Conservation (phyloP, 2,888 invertebrate species). For the Notocelia uddmanniana region DNA sequence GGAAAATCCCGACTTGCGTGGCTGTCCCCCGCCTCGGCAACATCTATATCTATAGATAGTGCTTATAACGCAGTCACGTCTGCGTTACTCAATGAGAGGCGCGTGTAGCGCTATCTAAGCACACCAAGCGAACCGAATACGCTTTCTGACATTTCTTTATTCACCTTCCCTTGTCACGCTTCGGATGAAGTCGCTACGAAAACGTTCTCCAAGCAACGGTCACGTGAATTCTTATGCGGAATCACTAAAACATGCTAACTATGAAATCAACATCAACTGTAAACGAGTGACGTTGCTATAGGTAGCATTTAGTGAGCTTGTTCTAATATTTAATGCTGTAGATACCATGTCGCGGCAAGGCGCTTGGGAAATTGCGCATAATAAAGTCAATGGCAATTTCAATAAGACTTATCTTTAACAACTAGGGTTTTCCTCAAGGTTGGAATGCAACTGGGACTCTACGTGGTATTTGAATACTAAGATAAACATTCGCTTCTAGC, state of each 20-base stretch:
- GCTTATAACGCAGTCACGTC: constrained; percentile 20
- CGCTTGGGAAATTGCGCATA: constrained; percentile 27
- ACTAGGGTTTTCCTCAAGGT: constrained; percentile 35
- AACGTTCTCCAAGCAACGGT: neutral
- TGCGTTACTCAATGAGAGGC: constrained; percentile 25
- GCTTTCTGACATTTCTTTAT: neutral
- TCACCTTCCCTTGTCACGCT: neutral
- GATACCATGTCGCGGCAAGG: neutral
- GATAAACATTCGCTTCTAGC: neutral
- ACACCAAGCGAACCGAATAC: neutral
- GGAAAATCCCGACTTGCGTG: constrained; percentile 78
- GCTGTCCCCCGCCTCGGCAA: constrained; percentile 50
- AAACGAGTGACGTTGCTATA: constrained; percentile 16
- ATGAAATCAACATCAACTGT: neutral
- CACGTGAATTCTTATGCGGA: constrained; percentile 2
- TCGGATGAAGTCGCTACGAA: neutral
- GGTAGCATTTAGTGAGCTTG: neutral
- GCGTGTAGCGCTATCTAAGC: constrained; percentile 8
- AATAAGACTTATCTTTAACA: neutral
- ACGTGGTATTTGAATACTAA: constrained; percentile 44
- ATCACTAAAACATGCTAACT: neutral
- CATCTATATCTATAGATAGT: constrained; percentile 45
- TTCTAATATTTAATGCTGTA: constrained; percentile 5
- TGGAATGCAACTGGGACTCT: constrained; percentile 1
- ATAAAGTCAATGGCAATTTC: constrained; percentile 2